Evolutionary conservation across 1,140 invertebrate genomes (phyloP), one percentile per base, ranked within the genome.

Genomic region (Glossosoma conforme): DNA sequence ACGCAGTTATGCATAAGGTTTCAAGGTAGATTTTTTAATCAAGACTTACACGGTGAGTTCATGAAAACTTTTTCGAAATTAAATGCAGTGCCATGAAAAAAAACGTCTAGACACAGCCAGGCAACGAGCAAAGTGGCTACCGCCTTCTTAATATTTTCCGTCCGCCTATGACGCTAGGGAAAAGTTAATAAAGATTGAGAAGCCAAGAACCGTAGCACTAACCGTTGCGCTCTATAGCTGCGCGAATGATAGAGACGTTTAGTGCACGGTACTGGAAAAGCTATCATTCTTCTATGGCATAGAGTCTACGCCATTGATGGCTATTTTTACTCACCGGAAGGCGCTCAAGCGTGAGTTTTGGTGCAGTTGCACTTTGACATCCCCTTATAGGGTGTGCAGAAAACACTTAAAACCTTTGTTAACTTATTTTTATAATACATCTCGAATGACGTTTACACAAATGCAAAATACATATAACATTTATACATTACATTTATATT

Each of bases 351-450:
- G 47, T 24, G 35, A 50, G 28, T 43, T 50, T 43, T 36, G 47
- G 36, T 42, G 40, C 47, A 43, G 24, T 50, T 50, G 38, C 47
- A 50, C n/a, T 50, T 50, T 42, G 19, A 28, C 20, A 44, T 32
- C 33, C 30, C 43, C 43, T 35, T 19, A n/a, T 3, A 36, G n/a
- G n/a, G n/a, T n/a, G n/a, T n/a, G n/a, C n/a, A n/a, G n/a, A n/a
- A n/a, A n/a, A n/a, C n/a, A 24, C 6, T 37, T 47, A 38, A 47
- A 47, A 13, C 33, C 18, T 47, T 47, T 38, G 20, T 47, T 30
- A 30, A 9, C n/a, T 30, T 30, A n/a, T n/a, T n/a, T n/a, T n/a
- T n/a, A n/a, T n/a, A n/a, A n/a, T n/a, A n/a, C n/a, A n/a, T n/a
- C n/a, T n/a, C n/a, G n/a, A n/a, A n/a, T n/a, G n/a, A n/a, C n/a